Conservation (phyloP, 2,888 invertebrate species). For the Amphipyra tragopoginis region DNA sequence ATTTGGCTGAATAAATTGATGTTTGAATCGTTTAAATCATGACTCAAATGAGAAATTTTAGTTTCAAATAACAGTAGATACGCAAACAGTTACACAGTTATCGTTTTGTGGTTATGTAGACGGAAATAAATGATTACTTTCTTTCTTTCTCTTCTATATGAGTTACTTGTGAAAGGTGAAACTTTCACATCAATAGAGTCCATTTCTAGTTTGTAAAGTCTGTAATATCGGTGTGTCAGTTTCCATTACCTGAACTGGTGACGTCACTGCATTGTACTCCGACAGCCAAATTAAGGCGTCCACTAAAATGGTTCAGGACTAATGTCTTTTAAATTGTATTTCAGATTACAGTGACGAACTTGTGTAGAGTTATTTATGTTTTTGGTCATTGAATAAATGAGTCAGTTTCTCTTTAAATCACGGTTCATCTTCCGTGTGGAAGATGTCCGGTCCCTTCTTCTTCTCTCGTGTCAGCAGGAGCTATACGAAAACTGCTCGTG, state of each 20-base stretch:
- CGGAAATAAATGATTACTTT: too few species aligned
- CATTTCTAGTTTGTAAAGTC: conserved; percentile 18
- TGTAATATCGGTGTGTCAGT: conserved; percentile 14
- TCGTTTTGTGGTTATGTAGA: too few species aligned
- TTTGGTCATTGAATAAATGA: conserved; percentile 10
- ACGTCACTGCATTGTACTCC: conserved; percentile 38
- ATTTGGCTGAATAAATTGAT: background rate
- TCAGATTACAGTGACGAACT: conserved; percentile 35
- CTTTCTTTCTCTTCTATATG: too few species aligned
- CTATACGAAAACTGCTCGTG: too few species aligned
- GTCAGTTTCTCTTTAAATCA: too few species aligned
- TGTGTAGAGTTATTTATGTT: conserved; percentile 28
- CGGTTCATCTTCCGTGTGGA: too few species aligned
- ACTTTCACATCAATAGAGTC: conserved; percentile 41
- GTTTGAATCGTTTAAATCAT: background rate
- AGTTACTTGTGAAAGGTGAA: conserved; percentile 10
- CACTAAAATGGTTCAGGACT: conserved; percentile 33
- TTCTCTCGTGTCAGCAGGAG: too few species aligned
- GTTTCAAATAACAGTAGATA: conserved; percentile 19
- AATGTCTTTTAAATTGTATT: conserved; percentile 53
- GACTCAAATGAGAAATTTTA: too few species aligned
- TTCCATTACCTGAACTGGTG: conserved; percentile 25
- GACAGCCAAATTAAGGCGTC: conserved; percentile 36
- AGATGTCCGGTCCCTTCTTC: too few species aligned
- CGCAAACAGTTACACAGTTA: conserved; percentile 20